Percentiles rank a stretch among this genome's conserved stretches.
phyloP scores from a whole-genome alignment of 2,888 invertebrate genomes.

The Drosophila prostipennis region DNA sequence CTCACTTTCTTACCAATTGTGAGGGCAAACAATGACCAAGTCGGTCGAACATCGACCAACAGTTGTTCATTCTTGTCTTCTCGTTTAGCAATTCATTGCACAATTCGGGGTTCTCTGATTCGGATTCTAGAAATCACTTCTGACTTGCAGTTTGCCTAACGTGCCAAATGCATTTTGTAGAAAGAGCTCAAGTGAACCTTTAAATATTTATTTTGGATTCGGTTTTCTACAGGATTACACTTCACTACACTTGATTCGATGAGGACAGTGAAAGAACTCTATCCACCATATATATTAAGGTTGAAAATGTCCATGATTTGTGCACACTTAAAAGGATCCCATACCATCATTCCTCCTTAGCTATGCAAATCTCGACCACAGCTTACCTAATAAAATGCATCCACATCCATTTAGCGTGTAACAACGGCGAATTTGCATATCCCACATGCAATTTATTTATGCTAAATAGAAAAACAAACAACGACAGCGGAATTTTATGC shows the following conservation, averaged over 20 bases:
- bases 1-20: constrained; percentile 50
- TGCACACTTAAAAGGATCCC: neutral
- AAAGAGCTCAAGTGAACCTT: neutral
- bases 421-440: constrained; percentile 56
- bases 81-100: constrained; percentile 21
- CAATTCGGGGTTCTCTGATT: constrained; percentile 29
- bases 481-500: constrained; percentile 31
- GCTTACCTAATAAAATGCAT: constrained; percentile 57
- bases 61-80: constrained; percentile 22
- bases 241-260: no score
- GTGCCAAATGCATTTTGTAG: constrained; percentile 5
- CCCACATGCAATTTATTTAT: constrained; percentile 55
- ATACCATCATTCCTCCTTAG: neutral
- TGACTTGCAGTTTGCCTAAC: constrained; percentile 33
- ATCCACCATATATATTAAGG: neutral
- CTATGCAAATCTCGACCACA: constrained; percentile 20
- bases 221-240: no score
- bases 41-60: constrained; percentile 29
- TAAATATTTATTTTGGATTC: neutral
- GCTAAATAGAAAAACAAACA: constrained; percentile 39
- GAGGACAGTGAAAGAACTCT: no score
- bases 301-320: neutral
- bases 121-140: constrained; percentile 31
- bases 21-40: constrained; percentile 52
- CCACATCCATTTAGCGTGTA: constrained; percentile 47